These are phyloP conservation scores for Oxycera nigricornis DNA, from an alignment of 2,888 invertebrate genomes.

Conservation along the genomic window DNA sequence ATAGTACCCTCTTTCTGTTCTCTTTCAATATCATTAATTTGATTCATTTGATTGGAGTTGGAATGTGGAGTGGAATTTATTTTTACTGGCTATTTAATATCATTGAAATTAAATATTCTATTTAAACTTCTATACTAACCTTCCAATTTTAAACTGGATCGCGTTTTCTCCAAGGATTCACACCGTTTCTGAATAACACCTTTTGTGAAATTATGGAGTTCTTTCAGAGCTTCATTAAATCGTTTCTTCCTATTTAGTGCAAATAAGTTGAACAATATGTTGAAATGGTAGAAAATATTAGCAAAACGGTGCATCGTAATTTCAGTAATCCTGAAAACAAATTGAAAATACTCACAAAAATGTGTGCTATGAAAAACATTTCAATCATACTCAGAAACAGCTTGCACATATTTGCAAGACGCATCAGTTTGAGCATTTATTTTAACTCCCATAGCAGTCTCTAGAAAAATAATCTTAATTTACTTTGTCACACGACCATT, in stretches of 20 bases:
- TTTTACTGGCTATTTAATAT: too few species aligned
- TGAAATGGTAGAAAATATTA: constrained; percentile 52
- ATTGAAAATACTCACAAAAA: not conserved
- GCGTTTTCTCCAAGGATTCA: not conserved
- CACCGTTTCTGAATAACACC: constrained; percentile 54
- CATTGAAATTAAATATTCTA: not conserved
- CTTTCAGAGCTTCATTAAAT: constrained; percentile 51
- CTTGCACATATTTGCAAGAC: constrained; percentile 72
- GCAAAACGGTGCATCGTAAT: constrained; percentile 24
- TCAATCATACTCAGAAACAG: constrained; percentile 68
- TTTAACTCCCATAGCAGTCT: constrained; percentile 76
- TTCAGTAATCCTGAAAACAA: constrained; percentile 42
- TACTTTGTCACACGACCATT: not conserved
- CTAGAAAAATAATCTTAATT: not conserved
- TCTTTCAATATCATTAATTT: too few species aligned
- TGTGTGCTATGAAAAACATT: not conserved
- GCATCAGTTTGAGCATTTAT: constrained; percentile 71
- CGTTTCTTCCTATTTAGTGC: not conserved
- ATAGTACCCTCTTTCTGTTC: too few species aligned
- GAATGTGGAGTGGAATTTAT: too few species aligned
- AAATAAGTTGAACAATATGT: constrained; percentile 49
- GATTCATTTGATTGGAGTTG: too few species aligned
- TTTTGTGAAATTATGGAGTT: constrained; percentile 57
- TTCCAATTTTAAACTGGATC: not conserved
- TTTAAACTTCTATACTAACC: not conserved